Evolutionary conservation across 1,140 invertebrate species (phyloP).

Genomic region (Caenorhabditis brenneri): DNA sequence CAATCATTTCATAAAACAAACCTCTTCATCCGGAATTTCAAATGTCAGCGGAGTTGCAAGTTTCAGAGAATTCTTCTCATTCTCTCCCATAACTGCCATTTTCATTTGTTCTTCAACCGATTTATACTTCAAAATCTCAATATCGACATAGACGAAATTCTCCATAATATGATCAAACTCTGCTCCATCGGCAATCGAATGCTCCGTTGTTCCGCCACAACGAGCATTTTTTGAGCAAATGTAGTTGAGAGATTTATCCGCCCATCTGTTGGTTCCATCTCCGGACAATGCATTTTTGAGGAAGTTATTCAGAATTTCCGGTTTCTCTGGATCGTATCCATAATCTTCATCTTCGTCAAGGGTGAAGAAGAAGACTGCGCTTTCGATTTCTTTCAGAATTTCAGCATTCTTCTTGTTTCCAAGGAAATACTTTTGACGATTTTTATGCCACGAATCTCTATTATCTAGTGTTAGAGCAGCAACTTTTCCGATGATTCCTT

Average conservation of each 20-base stretch:
- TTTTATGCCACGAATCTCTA: conserved; percentile 59
- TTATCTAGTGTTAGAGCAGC: conserved; percentile 49
- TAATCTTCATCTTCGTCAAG: conserved; percentile 55
- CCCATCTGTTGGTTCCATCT: conserved; percentile 93
- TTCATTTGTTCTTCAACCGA: conserved; percentile 50
- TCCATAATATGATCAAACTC: conserved; percentile 65
- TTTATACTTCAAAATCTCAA: conserved; percentile 47
- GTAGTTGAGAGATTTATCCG: conserved; percentile 92
- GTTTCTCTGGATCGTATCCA: conserved; percentile 49
- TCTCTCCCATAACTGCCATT: conserved; percentile 40
- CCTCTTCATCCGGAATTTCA: conserved; percentile 53
- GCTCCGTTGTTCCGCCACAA: conserved; percentile 83
- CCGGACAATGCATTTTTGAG: conserved; percentile 78
- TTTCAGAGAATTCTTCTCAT: conserved; percentile 46
- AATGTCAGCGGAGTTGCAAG: conserved; percentile 53
- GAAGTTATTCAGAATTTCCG: conserved; percentile 51
- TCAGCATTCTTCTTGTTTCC: conserved; percentile 53
- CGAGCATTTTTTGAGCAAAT: conserved; percentile 95
- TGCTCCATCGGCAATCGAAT: conserved; percentile 78
- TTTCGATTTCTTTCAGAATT: conserved; percentile 59
- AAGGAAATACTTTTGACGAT: conserved; percentile 63
- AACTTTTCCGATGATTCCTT: conserved; percentile 28
- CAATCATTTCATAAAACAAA: not conserved
- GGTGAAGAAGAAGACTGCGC: conserved; percentile 60
- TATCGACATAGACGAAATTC: conserved; percentile 56